Base-by-base conservation (phyloP, 2,797 vertebrate species). In the Argentina silus region DNA sequence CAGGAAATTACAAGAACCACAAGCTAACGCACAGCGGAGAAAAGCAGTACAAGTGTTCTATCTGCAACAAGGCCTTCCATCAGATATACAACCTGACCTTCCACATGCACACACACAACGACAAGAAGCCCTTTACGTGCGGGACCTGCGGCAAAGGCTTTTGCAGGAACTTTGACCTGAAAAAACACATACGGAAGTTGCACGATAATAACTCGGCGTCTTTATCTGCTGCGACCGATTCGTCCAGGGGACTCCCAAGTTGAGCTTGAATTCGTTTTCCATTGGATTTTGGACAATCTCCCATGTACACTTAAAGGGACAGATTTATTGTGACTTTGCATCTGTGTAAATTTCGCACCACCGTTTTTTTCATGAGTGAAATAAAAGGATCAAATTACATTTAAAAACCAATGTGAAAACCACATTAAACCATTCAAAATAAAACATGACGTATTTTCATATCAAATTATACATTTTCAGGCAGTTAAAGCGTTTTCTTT, bases 51-150 rank as follows among this genome's bases (percentile, higher is more conserved):
- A 96, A 96, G 78, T 96, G 95, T 69, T 96, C 93, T 56, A 94
- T 96, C 77, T 96, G 96, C 87, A 96, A 95, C 91, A 96, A 96
- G 88, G 96, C 96, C 81, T 96, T 96, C 85, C 96, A 96, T 82
- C 95, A 96, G 90, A 90, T 96, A 84, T 96, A 96, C 88, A 96
- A 96, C 81, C 88, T 96, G 79, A 96, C 96, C 72, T 96, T 96
- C 87, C 96, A 96, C 88, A 96, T 96, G 95, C 95, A 96, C 91
- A 96, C 95, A 47, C 95, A 96, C 92, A 96, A 96, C 67, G 95
- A 96, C 90, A 96, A 96, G 93, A 96, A 96, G 88, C 95, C 96
- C 69, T 96, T 96, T 85, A 96, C 95, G 14, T 96, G 95, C 70
- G 91, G 90, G 83, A 95, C 95, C 84, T 96, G 95, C 86, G 95